Percentiles rank a stretch among this genome's conserved stretches.
Conservation (phyloP, 2,888 invertebrate genomes). For the Phengaris alcon region DNA sequence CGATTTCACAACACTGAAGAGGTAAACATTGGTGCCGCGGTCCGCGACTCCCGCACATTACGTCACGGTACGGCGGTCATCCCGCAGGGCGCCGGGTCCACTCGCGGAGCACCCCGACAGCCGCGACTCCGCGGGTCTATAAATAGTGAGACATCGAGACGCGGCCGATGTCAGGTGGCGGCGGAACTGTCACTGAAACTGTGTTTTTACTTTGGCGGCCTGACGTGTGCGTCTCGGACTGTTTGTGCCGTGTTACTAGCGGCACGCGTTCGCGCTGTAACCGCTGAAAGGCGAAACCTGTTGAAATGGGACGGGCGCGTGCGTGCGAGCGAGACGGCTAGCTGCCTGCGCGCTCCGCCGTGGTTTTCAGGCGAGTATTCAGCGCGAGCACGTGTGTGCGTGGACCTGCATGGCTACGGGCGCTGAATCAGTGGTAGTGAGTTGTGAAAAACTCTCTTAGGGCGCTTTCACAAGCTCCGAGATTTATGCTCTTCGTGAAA, state of each 20-base stretch:
- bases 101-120: slow-evolving; percentile 51
- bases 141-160: slow-evolving; percentile 65
- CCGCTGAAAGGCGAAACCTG: slow-evolving; percentile 78
- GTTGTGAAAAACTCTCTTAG: slow-evolving; percentile 77
- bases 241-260: slow-evolving; percentile 76
- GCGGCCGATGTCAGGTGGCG: slow-evolving; percentile 67
- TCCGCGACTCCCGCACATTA: slow-evolving; percentile 52
- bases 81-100: slow-evolving; percentile 25
- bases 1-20: slow-evolving; percentile 74
- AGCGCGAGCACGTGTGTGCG: slow-evolving; percentile 66
- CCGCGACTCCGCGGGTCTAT: slow-evolving; percentile 56
- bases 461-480: slow-evolving; percentile 66
- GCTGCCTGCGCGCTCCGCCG: slow-evolving; percentile 45
- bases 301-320: slow-evolving; percentile 73
- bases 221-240: slow-evolving; percentile 71
- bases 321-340: slow-evolving; percentile 57
- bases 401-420: slow-evolving; percentile 69
- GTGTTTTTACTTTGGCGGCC: slow-evolving; percentile 68
- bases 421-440: slow-evolving; percentile 68
- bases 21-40: slow-evolving; percentile 70
- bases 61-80: slow-evolving; percentile 52
- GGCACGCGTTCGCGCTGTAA: slow-evolving; percentile 72
- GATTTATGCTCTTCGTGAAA: slow-evolving; percentile 55
- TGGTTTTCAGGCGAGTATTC: slow-evolving; percentile 72
- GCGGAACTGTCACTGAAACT: slow-evolving; percentile 74